phyloP scores from a whole-genome alignment of 2,113 vertebrate genomes.

The Dasypus novemcinctus region DNA sequence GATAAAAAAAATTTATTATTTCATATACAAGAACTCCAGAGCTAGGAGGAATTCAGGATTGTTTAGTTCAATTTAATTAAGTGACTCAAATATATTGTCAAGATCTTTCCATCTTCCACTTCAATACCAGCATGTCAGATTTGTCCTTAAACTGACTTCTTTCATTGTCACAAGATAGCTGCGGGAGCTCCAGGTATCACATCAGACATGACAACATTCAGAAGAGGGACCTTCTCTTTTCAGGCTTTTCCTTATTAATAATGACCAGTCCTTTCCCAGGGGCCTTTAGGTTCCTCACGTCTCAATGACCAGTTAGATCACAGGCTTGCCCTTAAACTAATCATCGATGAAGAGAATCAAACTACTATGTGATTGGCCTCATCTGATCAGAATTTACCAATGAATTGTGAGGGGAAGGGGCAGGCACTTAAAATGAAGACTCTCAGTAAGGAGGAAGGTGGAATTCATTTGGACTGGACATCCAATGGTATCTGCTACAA shows the following conservation, averaged over 20 bases:
- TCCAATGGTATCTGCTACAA: not conserved
- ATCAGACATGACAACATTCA: not conserved
- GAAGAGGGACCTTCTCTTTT: not conserved
- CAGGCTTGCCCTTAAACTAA: not conserved
- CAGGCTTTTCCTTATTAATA: not conserved
- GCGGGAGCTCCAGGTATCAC: not conserved
- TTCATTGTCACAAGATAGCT: not conserved
- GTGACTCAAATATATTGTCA: not conserved
- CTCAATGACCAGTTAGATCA: not conserved
- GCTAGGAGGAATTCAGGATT: not conserved
- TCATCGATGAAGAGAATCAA: not conserved
- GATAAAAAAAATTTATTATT: not conserved
- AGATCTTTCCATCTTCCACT: not conserved
- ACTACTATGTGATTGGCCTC: not conserved
- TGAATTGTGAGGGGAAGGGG: not conserved
- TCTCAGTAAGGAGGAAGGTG: not conserved
- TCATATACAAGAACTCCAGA: not conserved
- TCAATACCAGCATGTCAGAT: not conserved
- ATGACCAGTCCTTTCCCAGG: not conserved
- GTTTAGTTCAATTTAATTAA: not conserved
- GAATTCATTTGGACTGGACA: accelerated
- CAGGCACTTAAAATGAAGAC: not conserved
- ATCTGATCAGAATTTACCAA: not conserved
- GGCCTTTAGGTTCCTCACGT: not conserved
- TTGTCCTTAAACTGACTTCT: not conserved